Evolutionary conservation across 2,797 vertebrate species (phyloP).

Genomic region (Pempheris klunzingeri): DNA sequence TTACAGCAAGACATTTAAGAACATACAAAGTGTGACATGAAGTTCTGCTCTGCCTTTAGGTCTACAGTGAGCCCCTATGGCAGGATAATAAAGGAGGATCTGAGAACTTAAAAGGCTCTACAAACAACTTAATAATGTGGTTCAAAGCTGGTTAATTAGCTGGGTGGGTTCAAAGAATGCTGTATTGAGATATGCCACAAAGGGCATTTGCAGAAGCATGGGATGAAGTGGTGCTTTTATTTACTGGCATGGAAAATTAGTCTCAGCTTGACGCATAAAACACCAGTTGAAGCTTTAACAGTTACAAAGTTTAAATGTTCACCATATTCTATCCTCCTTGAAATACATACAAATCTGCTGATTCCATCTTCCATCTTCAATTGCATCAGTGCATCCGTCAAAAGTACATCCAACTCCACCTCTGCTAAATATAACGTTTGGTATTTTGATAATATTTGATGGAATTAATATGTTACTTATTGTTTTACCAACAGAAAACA

Average conservation of each 20-base stretch:
- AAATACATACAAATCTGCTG: neutral
- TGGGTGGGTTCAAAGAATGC: slow-evolving; percentile 12
- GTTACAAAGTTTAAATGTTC: neutral
- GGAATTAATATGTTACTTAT: neutral
- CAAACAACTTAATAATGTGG: slow-evolving; percentile 13
- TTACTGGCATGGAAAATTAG: slow-evolving; percentile 16
- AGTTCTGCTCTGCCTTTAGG: slow-evolving; percentile 2
- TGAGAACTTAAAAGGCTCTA: slow-evolving; percentile 17
- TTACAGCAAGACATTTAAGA: slow-evolving; percentile 26
- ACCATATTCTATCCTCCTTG: neutral
- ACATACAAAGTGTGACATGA: slow-evolving; percentile 19
- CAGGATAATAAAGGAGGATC: slow-evolving; percentile 25
- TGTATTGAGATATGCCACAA: slow-evolving; percentile 11
- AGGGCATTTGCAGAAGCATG: neutral
- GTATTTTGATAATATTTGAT: neutral
- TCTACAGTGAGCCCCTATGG: slow-evolving; percentile 2
- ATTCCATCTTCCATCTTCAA: neutral
- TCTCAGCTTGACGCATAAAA: slow-evolving; percentile 8
- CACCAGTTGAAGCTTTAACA: neutral
- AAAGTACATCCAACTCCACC: neutral
- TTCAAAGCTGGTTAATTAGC: slow-evolving; percentile 32
- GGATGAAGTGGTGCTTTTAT: slow-evolving; percentile 26
- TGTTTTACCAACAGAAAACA: neutral
- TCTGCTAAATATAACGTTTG: too few species aligned
- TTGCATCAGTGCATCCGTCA: neutral